Percentiles rank a stretch among this genome's conserved stretches.
These are phyloP conservation scores for Epinephelus malabaricus DNA, from an alignment of 2,797 vertebrate species.

Conservation along the genomic window DNA sequence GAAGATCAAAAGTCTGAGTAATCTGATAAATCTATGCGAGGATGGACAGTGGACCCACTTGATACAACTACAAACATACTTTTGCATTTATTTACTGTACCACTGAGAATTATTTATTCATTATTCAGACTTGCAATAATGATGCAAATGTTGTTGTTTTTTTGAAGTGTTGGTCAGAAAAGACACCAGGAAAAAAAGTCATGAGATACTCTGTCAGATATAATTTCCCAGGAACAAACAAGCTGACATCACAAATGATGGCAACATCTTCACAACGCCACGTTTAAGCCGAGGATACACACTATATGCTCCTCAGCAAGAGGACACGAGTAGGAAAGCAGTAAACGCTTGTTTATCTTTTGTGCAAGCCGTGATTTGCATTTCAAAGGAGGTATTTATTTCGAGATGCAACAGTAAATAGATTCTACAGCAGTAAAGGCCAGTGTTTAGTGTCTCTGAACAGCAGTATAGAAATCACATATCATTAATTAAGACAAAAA, in stretches of 20 bases:
- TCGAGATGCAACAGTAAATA: conserved; percentile 62
- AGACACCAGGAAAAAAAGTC: conserved; percentile 6
- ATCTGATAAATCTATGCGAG: conserved; percentile 39
- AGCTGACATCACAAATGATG: conserved; percentile 38
- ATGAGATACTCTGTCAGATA: conserved; percentile 2
- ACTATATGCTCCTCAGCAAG: conserved; percentile 27
- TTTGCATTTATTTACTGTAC: conserved; percentile 34
- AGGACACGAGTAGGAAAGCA: conserved; percentile 23
- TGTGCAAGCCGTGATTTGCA: conserved; percentile 61
- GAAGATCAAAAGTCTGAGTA: conserved; percentile 48
- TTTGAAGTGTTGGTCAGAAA: conserved; percentile 29
- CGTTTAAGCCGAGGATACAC: conserved; percentile 45
- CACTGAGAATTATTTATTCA: conserved; percentile 46
- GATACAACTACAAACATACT: conserved; percentile 23
- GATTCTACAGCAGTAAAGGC: conserved; percentile 45
- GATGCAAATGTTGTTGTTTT: conserved; percentile 41
- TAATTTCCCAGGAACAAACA: conserved; percentile 35
- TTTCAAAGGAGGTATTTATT: conserved; percentile 74
- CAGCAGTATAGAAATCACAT: conserved; percentile 24
- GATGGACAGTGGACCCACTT: conserved; percentile 20
- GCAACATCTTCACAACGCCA: conserved; percentile 33
- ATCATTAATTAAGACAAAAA: conserved; percentile 38
- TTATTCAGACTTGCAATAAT: conserved; percentile 40
- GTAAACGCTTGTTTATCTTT: conserved; percentile 39
- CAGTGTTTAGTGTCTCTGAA: conserved; percentile 40